Base-by-base conservation (phyloP, 2,888 invertebrate genomes). In the Andrena flavipes region DNA sequence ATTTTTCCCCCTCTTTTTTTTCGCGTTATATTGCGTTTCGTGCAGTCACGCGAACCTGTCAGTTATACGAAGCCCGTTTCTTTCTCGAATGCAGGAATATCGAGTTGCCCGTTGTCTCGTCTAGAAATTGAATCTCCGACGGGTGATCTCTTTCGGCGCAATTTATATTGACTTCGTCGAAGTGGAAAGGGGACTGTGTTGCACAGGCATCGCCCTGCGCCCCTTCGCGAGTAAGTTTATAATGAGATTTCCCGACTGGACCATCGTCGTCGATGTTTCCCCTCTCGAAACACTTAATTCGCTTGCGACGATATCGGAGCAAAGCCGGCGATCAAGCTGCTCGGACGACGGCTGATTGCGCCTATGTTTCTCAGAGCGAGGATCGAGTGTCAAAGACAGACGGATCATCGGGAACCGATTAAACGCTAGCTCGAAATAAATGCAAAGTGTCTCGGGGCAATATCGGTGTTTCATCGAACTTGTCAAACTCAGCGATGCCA, bases 61-160 rank as follows among this genome's bases (percentile, higher is more conserved):
- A 54, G 71, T 33, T 64, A 68, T 72, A 59, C 76, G 51, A 48
- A 42, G 80, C 16, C 56, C 23, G 65, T 76, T 72, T 51, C 72
- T 76, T 75, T 68, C 63, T 29, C 69, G 35, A 33, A 42, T 30
- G 56, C 67, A 48, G 71, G 70, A 71, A 78, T 82, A 78, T 79
- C 84, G 78, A 72, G 71, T 79, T 79, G 56, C 65, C 70, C 69
- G 75, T 83, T 84, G 75, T 76, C 76, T 73, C 72, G 62, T 73
- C 76, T 81, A 73, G 77, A 84, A 85, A 85, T 85, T 78, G 84
- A 78, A 85, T 84, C 81, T 62, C 72, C 62, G 69, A 75, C 76
- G 75, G 42, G 71, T 65, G 84, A 84, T 84, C 80, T 77, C 73
- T 84, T 84, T 75, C 33, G 60, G 64, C 26, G 76, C 74, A 84